Conservation (phyloP, 2,113 vertebrate species). For the Cairina moschata region DNA sequence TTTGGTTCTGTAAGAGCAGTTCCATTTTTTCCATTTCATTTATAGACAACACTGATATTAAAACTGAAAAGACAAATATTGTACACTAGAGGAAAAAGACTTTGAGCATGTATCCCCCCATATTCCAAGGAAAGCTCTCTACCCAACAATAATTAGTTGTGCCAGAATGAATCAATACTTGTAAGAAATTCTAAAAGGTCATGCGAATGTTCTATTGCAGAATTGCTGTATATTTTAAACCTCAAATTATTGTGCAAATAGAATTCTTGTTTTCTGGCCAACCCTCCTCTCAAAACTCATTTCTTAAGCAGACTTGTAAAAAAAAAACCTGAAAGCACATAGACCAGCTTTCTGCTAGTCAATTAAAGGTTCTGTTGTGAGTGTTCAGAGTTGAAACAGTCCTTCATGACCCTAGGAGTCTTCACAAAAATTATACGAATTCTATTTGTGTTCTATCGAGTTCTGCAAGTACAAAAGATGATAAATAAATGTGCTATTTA, state of each 20-base stretch:
- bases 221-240: slow-evolving; percentile 18
- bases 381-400: not conserved
- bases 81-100: not conserved
- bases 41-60: not conserved
- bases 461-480: not conserved
- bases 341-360: not conserved
- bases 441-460: not conserved
- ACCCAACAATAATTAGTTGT: not conserved
- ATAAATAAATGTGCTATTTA: not conserved
- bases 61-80: not conserved
- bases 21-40: not conserved
- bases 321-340: not conserved
- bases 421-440: not conserved
- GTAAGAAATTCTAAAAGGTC: slow-evolving; percentile 5
- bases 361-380: not conserved
- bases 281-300: not conserved
- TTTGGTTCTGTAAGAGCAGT: not conserved
- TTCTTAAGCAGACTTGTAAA: not conserved
- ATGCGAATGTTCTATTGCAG: not conserved
- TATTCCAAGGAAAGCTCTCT: not conserved
- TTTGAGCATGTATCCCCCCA: not conserved
- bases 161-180: slow-evolving; percentile 18
- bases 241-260: slow-evolving; percentile 32
- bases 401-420: not conserved
- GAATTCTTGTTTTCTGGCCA: slow-evolving; percentile 41